Evolutionary conservation across 2,888 invertebrate genomes (phyloP), one percentile per base, ranked within the genome.

Genomic region (Vesta saturnalis): DNA sequence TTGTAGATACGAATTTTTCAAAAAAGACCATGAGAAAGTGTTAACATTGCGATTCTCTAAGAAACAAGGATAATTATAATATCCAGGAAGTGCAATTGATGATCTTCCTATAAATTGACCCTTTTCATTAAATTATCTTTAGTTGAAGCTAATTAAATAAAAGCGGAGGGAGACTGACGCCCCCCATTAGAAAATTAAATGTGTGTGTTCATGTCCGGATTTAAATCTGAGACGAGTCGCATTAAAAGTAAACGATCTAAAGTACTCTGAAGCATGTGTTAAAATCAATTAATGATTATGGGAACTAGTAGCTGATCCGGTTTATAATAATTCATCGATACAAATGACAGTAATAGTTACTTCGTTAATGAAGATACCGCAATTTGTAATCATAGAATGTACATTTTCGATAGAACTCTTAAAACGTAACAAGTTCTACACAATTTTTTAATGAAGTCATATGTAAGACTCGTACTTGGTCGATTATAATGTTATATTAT

Each of bases 251-350:
- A 52, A 18, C 52, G 52, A 18, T 52, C 19, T 52, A 19, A 18
- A 8, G 52, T 19, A 18, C 19, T 19, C 21, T 52, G 19, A 52
- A 18, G 19, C 52, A 52, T 52, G 52, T 21, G 52, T 52, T 52
- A 52, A 52, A 52, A 52, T 52, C 52, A 19, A 52, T 52, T 52
- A 52, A 52, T 21, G 19, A 52, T 18, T 18, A 52, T 21, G 52
- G 19, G 52, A 52, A 52, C 19, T 43, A 21, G 8, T 52, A 52
- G 19, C n/a, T 21, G 21, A 52, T 16, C 52, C 52, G 52, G 52
- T 52, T 52, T 52, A 52, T 4, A 21, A 52, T 52, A 52, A 52
- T 52, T 52, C 18, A 19, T 52, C 18, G n/a, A 19, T 21, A 52
- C 47, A 52, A 52, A 52, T 52, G 52, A 21, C n/a, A 21, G 19